phyloP scores from a whole-genome alignment of 2,113 vertebrate species.

The Eonycteris spelaea region DNA sequence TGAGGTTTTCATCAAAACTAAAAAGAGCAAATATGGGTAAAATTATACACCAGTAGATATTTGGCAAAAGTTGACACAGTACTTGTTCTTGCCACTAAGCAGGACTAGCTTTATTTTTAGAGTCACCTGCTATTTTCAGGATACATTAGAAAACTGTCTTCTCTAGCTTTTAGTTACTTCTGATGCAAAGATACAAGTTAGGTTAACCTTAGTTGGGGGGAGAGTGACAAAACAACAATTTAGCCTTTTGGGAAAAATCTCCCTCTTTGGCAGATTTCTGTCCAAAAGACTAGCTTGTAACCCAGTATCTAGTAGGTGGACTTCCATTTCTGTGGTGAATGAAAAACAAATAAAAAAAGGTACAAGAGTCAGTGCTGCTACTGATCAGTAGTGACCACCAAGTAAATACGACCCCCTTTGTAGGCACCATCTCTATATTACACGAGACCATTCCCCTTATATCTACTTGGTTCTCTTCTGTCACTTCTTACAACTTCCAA shows the following conservation, averaged over 20 bases:
- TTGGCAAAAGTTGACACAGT: not conserved
- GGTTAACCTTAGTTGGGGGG: not conserved
- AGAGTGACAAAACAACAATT: not conserved
- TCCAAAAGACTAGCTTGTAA: not conserved
- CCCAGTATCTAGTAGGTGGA: not conserved
- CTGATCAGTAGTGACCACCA: not conserved
- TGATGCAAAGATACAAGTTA: not conserved
- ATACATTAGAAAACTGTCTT: not conserved
- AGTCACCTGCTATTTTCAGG: not conserved
- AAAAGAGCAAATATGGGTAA: not conserved
- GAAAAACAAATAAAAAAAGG: not conserved
- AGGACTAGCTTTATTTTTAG: not conserved
- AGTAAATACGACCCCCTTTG: not conserved
- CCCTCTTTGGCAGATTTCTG: not conserved
- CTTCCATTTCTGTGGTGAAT: not conserved
- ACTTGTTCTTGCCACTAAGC: not conserved
- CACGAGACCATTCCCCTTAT: not conserved
- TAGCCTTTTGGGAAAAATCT: not conserved
- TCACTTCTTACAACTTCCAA: slow-evolving; percentile 21
- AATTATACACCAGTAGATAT: not conserved
- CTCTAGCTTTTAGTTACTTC: not conserved
- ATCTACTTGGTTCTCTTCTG: not conserved
- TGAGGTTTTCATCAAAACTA: slow-evolving; percentile 30
- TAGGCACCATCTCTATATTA: not conserved
- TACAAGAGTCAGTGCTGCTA: not conserved